phyloP scores from a whole-genome alignment of 2,888 invertebrate species.

The Mythimna loreyi region DNA sequence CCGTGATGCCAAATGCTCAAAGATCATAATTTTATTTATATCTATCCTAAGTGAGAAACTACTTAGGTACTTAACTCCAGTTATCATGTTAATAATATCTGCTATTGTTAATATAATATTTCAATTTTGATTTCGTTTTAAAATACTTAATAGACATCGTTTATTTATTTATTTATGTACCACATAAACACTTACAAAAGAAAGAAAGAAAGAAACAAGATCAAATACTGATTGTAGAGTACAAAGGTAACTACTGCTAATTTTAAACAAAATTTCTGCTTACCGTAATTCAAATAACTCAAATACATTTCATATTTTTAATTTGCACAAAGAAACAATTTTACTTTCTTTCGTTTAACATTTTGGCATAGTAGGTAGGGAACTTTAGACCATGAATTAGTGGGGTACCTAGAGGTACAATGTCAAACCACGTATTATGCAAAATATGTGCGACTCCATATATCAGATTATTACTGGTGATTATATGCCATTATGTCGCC shows the following conservation, averaged over 20 bases:
- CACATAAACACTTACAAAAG: too few relatives aligned
- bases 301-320: too few relatives aligned
- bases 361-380: conserved; percentile 22
- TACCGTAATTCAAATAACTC: background rate
- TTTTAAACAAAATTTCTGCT: too few relatives aligned
- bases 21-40: background rate
- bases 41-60: background rate
- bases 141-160: background rate
- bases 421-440: conserved; percentile 66
- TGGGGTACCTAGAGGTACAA: conserved; percentile 46
- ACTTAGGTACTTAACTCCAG: background rate
- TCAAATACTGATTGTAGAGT: too few relatives aligned
- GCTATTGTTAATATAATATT: background rate
- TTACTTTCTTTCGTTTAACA: background rate
- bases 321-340: too few relatives aligned
- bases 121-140: background rate
- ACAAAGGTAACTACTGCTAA: too few relatives aligned
- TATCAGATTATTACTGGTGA: conserved; percentile 59
- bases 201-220: too few relatives aligned
- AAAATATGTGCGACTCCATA: conserved; percentile 66
- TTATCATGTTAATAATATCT: background rate
- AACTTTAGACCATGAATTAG: conserved; percentile 35
- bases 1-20: background rate
- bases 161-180: too few relatives aligned
- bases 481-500: conserved; percentile 66